Percentiles rank a stretch among this genome's conserved stretches.
Conservation (phyloP, 2,113 vertebrate genomes). For the Chloroceryle aenea region DNA sequence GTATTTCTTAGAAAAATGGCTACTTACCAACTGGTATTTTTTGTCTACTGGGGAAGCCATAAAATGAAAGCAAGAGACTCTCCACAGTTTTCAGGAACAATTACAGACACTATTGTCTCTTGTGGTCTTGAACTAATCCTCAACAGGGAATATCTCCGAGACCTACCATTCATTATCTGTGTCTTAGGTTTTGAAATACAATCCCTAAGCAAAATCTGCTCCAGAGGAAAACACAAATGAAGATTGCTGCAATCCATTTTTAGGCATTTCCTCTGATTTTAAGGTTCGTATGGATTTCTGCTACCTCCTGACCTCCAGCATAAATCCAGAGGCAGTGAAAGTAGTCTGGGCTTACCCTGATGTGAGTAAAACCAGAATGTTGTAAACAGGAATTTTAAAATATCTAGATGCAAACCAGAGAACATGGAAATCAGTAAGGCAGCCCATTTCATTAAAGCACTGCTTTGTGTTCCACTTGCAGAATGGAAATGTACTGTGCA, state of each 20-base stretch:
- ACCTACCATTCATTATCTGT: constrained; percentile 35
- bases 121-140: constrained; percentile 22
- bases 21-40: constrained; percentile 16
- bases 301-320: neutral
- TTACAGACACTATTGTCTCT: constrained; percentile 36
- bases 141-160: constrained; percentile 11
- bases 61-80: constrained; percentile 54
- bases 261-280: neutral
- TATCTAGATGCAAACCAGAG: neutral
- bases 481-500: constrained; percentile 84
- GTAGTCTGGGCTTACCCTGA: neutral
- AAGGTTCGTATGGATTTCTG: neutral
- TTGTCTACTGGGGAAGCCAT: constrained; percentile 35
- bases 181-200: constrained; percentile 28
- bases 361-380: neutral
- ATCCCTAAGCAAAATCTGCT: neutral
- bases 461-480: constrained; percentile 52
- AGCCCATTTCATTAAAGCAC: neutral
- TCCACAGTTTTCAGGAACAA: constrained; percentile 57
- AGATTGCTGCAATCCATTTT: neutral
- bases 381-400: neutral
- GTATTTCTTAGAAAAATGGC: constrained; percentile 62
- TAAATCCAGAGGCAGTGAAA: neutral
- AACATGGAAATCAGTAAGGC: neutral
- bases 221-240: neutral